These are phyloP conservation scores for Amblyopsis hoosieri DNA, from an alignment of 2,797 vertebrate species.

Conservation along the genomic window DNA sequence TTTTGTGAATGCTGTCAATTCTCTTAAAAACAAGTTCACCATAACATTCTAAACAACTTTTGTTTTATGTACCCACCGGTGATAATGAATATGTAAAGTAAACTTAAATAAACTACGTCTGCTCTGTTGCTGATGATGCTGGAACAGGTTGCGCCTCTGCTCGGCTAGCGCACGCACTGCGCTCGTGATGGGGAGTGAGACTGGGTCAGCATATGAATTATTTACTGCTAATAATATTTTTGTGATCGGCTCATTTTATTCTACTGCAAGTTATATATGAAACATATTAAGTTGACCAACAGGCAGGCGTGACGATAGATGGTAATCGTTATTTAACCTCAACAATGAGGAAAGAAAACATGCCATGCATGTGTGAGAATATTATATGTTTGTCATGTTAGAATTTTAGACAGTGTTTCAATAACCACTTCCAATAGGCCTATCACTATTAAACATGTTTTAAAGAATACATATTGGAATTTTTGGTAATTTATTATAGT, in stretches of 20 bases:
- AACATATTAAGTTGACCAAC: background rate
- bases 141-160: background rate
- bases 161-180: no score
- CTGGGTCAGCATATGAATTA: no score
- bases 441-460: background rate
- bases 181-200: background rate
- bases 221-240: background rate
- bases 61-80: constrained; percentile 15
- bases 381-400: constrained; percentile 44
- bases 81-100: background rate
- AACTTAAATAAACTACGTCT: no score
- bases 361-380: constrained; percentile 50
- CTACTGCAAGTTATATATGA: background rate
- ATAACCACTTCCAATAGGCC: constrained; percentile 29
- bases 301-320: background rate
- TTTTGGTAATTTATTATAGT: constrained; percentile 20
- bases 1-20: no score
- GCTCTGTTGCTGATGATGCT: background rate
- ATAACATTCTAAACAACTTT: background rate
- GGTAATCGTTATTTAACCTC: background rate
- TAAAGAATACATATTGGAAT: background rate
- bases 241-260: background rate
- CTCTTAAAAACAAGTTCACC: no score
- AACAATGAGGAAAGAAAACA: background rate
- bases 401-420: constrained; percentile 22